Evolutionary conservation across 2,888 invertebrate species (phyloP).

Genomic region (Sphaerophoria rueppellii): DNA sequence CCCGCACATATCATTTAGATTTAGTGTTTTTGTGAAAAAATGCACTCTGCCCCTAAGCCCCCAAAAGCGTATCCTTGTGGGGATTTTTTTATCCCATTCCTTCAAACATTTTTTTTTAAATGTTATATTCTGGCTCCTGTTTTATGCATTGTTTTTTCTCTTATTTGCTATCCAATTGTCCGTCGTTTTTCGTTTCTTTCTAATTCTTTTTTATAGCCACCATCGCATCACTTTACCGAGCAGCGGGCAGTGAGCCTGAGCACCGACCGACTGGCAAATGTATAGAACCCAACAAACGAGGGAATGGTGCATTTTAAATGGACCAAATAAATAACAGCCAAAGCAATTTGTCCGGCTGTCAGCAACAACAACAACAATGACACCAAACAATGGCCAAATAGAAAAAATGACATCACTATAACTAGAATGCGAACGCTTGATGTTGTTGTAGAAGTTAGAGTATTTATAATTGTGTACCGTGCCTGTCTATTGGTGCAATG

Average conservation of each 20-base stretch:
- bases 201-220: slow-evolving; percentile 67
- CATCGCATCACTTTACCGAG: background rate
- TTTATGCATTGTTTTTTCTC: slow-evolving; percentile 41
- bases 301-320: slow-evolving; percentile 68
- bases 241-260: no score
- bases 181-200: slow-evolving; percentile 49
- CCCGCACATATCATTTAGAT: slow-evolving; percentile 71
- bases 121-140: slow-evolving; percentile 8
- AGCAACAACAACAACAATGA: slow-evolving; percentile 63
- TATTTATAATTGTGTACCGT: background rate
- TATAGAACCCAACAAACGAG: slow-evolving; percentile 10
- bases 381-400: slow-evolving; percentile 40
- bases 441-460: no score
- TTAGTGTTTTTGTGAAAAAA: slow-evolving; percentile 61
- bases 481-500: background rate
- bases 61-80: background rate
- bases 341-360: slow-evolving; percentile 72
- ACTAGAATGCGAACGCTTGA: slow-evolving; percentile 24
- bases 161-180: slow-evolving; percentile 51
- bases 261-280: slow-evolving; percentile 10
- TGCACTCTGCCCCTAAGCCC: slow-evolving; percentile 30
- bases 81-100: slow-evolving; percentile 7
- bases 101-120: slow-evolving; percentile 6
- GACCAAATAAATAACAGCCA: slow-evolving; percentile 70
- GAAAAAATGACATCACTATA: slow-evolving; percentile 36